phyloP scores from a whole-genome alignment of 2,888 invertebrate genomes.

The Philhelius pedissequus region DNA sequence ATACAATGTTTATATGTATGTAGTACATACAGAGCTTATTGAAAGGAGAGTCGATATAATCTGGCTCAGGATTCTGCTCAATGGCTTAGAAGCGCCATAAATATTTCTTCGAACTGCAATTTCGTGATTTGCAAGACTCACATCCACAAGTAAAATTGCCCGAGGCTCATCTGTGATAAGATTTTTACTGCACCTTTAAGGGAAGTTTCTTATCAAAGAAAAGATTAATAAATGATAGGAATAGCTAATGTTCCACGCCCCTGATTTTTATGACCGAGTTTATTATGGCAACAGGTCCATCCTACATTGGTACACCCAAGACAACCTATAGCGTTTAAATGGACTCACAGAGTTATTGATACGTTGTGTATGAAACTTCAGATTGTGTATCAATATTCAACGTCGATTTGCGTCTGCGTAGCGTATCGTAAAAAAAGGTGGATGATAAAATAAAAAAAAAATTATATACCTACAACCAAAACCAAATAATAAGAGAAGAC shows the following conservation, averaged over 20 bases:
- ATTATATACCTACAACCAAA: conserved; percentile 10
- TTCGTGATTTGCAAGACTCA: conserved; percentile 42
- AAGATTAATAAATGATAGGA: conserved; percentile 76
- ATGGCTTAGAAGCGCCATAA: conserved; percentile 6
- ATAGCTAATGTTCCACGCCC: conserved; percentile 78
- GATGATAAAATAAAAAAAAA: conserved; percentile 21
- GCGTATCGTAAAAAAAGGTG: conserved; percentile 30
- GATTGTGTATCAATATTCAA: neutral
- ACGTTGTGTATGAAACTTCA: conserved; percentile 10
- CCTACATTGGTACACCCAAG: conserved; percentile 61
- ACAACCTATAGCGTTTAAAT: conserved; percentile 35
- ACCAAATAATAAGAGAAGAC: conserved; percentile 34
- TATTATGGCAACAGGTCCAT: conserved; percentile 69
- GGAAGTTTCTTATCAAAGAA: conserved; percentile 71
- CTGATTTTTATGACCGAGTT: conserved; percentile 74
- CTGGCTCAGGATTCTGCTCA: conserved; percentile 16
- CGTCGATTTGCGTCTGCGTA: conserved; percentile 13
- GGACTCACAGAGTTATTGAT: conserved; percentile 13
- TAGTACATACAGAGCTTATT: neutral
- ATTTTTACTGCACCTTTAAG: conserved; percentile 76
- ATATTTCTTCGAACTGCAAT: conserved; percentile 6
- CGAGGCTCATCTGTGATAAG: conserved; percentile 76
- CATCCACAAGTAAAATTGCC: conserved; percentile 54
- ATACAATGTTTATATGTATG: neutral
- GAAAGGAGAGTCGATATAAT: conserved; percentile 40